Evolutionary conservation across 2,888 invertebrate genomes (phyloP).

Genomic region (Nephrotoma flavescens): DNA sequence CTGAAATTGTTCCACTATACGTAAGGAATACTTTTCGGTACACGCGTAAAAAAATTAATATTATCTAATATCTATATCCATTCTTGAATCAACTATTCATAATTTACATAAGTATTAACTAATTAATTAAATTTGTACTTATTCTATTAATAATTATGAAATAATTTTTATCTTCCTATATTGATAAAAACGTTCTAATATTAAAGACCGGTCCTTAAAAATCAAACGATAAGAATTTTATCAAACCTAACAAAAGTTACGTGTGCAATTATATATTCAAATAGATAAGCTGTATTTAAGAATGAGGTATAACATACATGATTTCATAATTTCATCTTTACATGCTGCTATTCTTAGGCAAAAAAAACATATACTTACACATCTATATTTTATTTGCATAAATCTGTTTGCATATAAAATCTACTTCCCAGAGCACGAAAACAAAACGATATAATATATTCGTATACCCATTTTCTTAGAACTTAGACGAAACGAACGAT

Average conservation of each 20-base stretch:
- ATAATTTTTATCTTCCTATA: background rate
- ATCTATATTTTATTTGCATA: background rate
- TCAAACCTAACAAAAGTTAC: background rate
- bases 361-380: background rate
- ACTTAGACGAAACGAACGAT: background rate
- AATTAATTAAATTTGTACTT: background rate
- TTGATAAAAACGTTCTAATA: background rate
- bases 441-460: background rate
- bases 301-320: background rate
- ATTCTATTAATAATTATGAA: background rate
- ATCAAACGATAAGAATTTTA: background rate
- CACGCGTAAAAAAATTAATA: no score
- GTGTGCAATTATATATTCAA: background rate
- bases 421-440: background rate
- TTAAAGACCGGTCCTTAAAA: background rate
- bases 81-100: background rate
- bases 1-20: no score
- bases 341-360: background rate
- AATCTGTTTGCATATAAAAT: background rate
- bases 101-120: background rate
- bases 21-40: no score
- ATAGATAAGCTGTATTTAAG: background rate
- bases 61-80: background rate
- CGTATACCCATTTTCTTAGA: background rate
- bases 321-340: background rate